Evolutionary conservation across 2,797 vertebrate genomes (phyloP).

Genomic region (Falco columbarius): DNA sequence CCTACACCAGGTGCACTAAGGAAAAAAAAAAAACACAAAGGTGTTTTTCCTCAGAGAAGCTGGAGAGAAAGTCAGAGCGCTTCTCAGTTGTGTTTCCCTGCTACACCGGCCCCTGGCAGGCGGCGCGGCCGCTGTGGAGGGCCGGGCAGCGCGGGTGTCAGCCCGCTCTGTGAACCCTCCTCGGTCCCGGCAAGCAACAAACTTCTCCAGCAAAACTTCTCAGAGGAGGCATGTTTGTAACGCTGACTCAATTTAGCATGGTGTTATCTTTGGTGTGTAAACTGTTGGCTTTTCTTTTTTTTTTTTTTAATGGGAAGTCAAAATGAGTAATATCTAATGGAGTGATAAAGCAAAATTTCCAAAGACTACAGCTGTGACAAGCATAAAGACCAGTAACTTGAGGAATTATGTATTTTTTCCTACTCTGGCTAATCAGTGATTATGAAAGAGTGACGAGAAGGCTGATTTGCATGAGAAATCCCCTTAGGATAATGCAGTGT

Average conservation of each 20-base stretch:
- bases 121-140: not conserved
- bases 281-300: no score
- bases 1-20: not conserved
- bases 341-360: conserved; percentile 2
- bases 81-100: not conserved
- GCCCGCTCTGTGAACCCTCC: not conserved
- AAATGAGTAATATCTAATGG: not conserved
- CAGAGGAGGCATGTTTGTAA: not conserved
- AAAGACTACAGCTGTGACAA: not conserved
- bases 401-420: not conserved
- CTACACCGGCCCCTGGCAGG: not conserved
- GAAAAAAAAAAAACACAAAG: no score
- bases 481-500: not conserved
- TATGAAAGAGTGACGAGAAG: not conserved
- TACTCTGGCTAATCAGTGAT: not conserved
- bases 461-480: conserved; percentile 51
- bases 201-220: not conserved
- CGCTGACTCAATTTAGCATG: accelerated
- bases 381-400: not conserved
- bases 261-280: not conserved
- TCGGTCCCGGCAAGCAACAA: accelerated
- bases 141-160: not conserved
- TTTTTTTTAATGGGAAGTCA: not conserved
- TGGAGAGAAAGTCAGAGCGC: not conserved
- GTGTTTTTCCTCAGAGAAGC: not conserved